phyloP scores from a whole-genome alignment of 2,797 vertebrate genomes.

The Nasua narica region DNA sequence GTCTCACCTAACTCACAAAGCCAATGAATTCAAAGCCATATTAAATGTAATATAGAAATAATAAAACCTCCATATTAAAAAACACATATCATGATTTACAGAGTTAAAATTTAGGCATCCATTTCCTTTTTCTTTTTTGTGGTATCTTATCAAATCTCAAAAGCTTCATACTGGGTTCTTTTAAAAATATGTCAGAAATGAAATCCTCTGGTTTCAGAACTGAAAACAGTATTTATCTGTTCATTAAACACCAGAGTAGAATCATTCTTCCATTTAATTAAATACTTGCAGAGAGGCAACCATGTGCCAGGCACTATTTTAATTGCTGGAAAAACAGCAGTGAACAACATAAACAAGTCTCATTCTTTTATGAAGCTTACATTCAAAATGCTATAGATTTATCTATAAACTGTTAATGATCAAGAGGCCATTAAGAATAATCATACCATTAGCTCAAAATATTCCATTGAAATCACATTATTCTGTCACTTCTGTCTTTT shows the following conservation, averaged over 20 bases:
- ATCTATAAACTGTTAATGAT: background rate
- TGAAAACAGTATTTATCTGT: constrained; percentile 11
- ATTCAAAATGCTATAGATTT: background rate
- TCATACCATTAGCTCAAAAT: background rate
- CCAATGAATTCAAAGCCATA: background rate
- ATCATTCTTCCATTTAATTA: background rate
- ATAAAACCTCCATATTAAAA: background rate
- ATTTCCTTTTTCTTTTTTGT: background rate
- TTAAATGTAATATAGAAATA: background rate
- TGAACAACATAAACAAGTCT: background rate
- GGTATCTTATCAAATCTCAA: background rate
- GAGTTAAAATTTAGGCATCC: background rate
- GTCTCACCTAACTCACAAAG: background rate
- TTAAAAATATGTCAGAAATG: background rate
- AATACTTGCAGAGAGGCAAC: background rate
- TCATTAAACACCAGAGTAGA: background rate
- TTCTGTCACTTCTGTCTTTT: background rate
- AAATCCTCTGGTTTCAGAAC: background rate
- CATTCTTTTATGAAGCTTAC: background rate
- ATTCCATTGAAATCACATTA: background rate
- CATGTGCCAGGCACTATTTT: background rate
- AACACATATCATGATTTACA: background rate
- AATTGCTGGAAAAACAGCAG: background rate
- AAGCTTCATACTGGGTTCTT: background rate
- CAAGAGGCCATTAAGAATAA: background rate